Percentiles rank a stretch among this genome's conserved stretches.
Evolutionary conservation across 2,888 invertebrate species (phyloP).

Genomic region (Habroteleia sp.): DNA sequence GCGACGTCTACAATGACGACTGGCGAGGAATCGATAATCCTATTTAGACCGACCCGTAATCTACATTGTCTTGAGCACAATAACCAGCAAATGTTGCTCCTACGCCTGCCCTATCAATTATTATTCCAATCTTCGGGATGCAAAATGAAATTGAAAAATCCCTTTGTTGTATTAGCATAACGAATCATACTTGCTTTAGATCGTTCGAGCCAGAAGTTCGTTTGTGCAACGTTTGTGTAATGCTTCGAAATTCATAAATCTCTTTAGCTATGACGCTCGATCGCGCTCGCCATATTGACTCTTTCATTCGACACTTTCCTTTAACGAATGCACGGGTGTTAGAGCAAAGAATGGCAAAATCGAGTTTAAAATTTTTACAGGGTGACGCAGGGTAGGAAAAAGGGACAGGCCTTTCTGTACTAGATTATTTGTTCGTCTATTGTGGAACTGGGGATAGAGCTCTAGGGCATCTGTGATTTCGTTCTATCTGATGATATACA

Average conservation of each 20-base stretch:
- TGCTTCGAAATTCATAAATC: constrained; percentile 67
- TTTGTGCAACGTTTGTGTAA: constrained; percentile 44
- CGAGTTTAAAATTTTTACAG: constrained; percentile 60
- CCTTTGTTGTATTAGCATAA: constrained; percentile 62
- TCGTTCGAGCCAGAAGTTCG: constrained; percentile 24
- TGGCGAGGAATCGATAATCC: constrained; percentile 56
- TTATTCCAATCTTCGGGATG: constrained; percentile 56
- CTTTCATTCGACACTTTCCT: constrained; percentile 63
- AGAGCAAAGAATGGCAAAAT: constrained; percentile 58
- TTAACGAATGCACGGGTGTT: constrained; percentile 52
- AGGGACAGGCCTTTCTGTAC: constrained; percentile 66
- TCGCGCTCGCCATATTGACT: constrained; percentile 64
- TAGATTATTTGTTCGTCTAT: constrained; percentile 70
- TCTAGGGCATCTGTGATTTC: constrained; percentile 68
- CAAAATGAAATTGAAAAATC: constrained; percentile 59
- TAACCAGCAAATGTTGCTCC: constrained; percentile 61
- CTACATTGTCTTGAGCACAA: constrained; percentile 53
- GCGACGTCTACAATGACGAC: constrained; percentile 40
- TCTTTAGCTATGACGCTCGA: constrained; percentile 58
- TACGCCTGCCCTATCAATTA: constrained; percentile 55
- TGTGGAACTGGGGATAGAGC: constrained; percentile 72
- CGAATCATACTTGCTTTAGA: constrained; percentile 57
- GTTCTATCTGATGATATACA: constrained; percentile 72
- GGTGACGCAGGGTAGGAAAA: constrained; percentile 50
- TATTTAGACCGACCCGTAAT: constrained; percentile 54